Base-by-base conservation (phyloP, 2,888 invertebrate species). In the Euzophera pinguis region DNA sequence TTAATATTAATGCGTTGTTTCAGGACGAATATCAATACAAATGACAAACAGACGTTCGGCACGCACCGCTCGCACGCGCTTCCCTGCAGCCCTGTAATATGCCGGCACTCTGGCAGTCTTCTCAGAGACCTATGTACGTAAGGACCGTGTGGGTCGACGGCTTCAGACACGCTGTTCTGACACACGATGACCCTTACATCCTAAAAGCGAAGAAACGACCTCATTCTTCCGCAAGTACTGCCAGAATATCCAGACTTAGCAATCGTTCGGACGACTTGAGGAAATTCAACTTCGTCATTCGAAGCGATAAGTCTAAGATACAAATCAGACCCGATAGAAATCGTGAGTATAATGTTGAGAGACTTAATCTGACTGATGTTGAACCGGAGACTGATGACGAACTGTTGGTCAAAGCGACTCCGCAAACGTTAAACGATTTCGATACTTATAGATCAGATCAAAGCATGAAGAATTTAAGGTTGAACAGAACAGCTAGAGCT, bases 71-170 rank as follows among this genome's bases (percentile, higher is more conserved):
- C 32, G 32, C 32, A 56, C 53, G 53, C 81, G 66, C 70, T 57
- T 62, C 59, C 71, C 67, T 67, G 66, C 66, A 62, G 22, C 63
- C 59, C 74, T 3, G 22, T 22, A 86, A 78, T 69, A 92, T 92
- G 92, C 88, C 88, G 64, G 88, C 84, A 59, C 91, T 92, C 74
- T 93, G 93, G 93, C 92, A 92, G 74, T 90, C 92, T 61, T 92
- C 93, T 57, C 91, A 91, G 77, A 86, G 91, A 58, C 92, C 93
- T 69, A 82, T 93, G 77, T 92, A 92, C 77, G 86, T 93, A 59
- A 88, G 90, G 66, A 92, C 92, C 43, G 91, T 93, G 50, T 96
- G 96, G 96, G 92, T 94, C 54, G 92, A 94, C 70, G 94, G 94
- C 14, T 92, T 93, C 63, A 91, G 94, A 60, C 93, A 93, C 84